Base-by-base conservation (phyloP, 1,140 invertebrate species). In the Caerostris darwini region DNA sequence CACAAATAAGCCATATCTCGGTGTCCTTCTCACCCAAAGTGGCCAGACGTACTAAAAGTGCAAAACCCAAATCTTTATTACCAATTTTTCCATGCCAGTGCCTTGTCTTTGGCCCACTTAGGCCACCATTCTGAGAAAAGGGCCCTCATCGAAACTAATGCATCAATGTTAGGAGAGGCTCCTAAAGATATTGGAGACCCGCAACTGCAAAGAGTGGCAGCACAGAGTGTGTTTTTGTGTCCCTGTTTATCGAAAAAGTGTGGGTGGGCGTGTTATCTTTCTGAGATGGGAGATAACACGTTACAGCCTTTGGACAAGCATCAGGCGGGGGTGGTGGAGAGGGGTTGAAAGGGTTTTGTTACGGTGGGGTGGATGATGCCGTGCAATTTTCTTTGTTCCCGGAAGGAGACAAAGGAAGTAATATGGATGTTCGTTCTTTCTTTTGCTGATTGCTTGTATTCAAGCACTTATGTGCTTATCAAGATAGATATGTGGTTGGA, bases 181-280 rank as follows among this genome's bases (percentile, higher is more conserved):
- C 10, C 71, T 77, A 50, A 8, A 71, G 71, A 77, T 77, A 53
- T 77, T 19, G 71, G 71, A 77, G 71, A 77, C 69, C 69, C 12
- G 14, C 69, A n/a, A 71, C 34, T 5, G 71, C 10, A 77, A n/a
- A 50, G 34, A 53, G 71, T 53, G 5, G 61, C 14, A 67, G 61
- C 14, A 67, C 12, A 12, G 71, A 71, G 71, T 77, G 71, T 77
- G 71, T 77, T 77, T 77, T 71, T 71, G 69, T 77, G 71, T 77
- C 8, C 34, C 19, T 53, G 34, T 50, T 77, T 77, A 77, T 77
- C 71, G 71, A 77, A 77, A 71, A 50, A 77, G 71, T 77, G 71
- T 77, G 71, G 71, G 71, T 77, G 71, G 71, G 71, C 71, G 71
- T 77, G 71, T 77, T 77, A 77, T 77, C 71, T 77, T 77, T 77